phyloP scores from a whole-genome alignment of 2,888 invertebrate species.

The Sarcophaga caerulescens region DNA sequence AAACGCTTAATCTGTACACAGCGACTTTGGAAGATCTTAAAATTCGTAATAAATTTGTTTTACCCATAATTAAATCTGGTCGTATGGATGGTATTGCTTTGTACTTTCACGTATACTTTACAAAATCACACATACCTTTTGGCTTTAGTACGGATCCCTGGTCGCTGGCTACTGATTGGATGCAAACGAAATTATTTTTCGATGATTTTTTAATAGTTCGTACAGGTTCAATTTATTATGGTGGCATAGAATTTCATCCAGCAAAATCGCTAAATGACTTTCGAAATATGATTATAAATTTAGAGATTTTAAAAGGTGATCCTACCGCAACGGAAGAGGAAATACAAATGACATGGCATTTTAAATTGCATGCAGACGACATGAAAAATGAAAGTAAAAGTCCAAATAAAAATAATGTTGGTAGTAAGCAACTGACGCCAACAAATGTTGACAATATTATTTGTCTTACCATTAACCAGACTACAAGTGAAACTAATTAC shows the following conservation, averaged over 20 bases:
- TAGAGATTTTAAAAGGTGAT: constrained; percentile 69
- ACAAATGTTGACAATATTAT: neutral
- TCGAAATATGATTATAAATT: constrained; percentile 66
- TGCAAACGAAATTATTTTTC: constrained; percentile 95
- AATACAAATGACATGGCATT: constrained; percentile 69
- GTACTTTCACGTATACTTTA: constrained; percentile 98
- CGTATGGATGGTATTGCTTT: constrained; percentile 97
- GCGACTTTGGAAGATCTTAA: constrained; percentile 94
- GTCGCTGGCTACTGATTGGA: constrained; percentile 98
- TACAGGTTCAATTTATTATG: constrained; percentile 85
- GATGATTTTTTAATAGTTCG: constrained; percentile 96
- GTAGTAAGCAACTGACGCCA: neutral
- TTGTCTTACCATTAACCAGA: neutral
- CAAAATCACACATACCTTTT: constrained; percentile 97
- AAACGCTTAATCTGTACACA: constrained; percentile 97
- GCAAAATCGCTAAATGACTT: constrained; percentile 37
- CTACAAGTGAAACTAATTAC: neutral
- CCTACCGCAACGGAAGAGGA: constrained; percentile 66
- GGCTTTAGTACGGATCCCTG: constrained; percentile 99
- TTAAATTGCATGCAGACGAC: constrained; percentile 58
- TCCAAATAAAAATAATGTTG: neutral
- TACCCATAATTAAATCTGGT: constrained; percentile 91
- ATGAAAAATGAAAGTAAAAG: neutral
- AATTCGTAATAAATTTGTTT: constrained; percentile 91
- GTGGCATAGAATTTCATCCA: constrained; percentile 69